These are phyloP conservation scores for Percina caprodes DNA, from an alignment of 2,113 vertebrate genomes.

Conservation along the genomic window DNA sequence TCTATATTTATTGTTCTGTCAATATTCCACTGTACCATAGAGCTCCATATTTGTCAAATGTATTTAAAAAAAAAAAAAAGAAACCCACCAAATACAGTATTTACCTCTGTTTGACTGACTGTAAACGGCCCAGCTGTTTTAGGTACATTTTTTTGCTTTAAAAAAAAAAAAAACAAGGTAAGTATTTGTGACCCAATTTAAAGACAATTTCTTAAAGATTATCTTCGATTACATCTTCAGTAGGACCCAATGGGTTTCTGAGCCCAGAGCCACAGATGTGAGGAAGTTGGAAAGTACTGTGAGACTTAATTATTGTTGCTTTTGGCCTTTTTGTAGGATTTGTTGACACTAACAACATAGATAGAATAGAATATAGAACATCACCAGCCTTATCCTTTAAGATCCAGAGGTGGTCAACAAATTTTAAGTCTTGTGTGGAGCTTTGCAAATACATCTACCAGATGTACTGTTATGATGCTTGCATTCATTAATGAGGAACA, in stretches of 20 bases:
- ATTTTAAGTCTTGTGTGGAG: slow-evolving; percentile 37
- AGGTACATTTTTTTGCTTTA: not conserved
- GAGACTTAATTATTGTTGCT: not conserved
- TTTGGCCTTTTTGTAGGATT: slow-evolving; percentile 9
- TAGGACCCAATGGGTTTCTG: too few relatives aligned
- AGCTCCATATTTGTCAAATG: not conserved
- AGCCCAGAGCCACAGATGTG: not conserved
- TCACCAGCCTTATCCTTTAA: slow-evolving; percentile 43
- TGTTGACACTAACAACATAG: slow-evolving; percentile 4
- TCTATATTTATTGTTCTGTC: slow-evolving; percentile 16
- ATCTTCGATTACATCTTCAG: not conserved
- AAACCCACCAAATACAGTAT: not conserved
- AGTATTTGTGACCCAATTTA: not conserved
- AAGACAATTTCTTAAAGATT: not conserved
- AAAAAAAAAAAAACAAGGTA: not conserved
- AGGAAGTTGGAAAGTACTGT: not conserved
- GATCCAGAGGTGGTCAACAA: slow-evolving; percentile 17
- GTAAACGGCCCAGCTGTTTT: not conserved
- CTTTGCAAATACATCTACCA: slow-evolving; percentile 18
- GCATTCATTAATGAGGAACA: slow-evolving; percentile 29
- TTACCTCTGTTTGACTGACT: not conserved
- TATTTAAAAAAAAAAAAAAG: slow-evolving; percentile 3
- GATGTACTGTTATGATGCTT: slow-evolving; percentile 50
- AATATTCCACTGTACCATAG: not conserved
- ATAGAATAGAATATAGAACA: slow-evolving; percentile 14